Evolutionary conservation across 1,140 invertebrate genomes (phyloP).

Genomic region (Xylocopa sonorina): DNA sequence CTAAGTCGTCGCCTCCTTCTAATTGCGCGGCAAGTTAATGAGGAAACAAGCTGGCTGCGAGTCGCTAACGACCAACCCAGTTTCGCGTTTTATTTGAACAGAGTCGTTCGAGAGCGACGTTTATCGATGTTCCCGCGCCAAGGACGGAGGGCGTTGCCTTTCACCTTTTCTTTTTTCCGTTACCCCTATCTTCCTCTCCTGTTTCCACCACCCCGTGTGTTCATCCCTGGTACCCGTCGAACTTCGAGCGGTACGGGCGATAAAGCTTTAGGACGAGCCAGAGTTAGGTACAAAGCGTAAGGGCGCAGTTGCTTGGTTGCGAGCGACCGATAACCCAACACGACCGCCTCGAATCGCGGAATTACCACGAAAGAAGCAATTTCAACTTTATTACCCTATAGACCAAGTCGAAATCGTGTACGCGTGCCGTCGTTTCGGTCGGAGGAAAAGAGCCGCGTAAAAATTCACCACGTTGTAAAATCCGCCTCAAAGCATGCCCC

Average conservation of each 20-base stretch:
- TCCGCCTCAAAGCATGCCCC: background rate
- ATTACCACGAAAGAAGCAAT: background rate
- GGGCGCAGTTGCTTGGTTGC: constrained; percentile 26
- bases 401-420: background rate
- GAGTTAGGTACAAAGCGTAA: constrained; percentile 34
- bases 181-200: background rate
- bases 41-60: constrained; percentile 33
- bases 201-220: background rate
- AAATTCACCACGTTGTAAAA: background rate
- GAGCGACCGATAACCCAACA: constrained; percentile 23
- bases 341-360: background rate
- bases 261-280: constrained; percentile 33
- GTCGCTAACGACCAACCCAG: constrained; percentile 48
- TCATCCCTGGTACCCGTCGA: constrained; percentile 28
- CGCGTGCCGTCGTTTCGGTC: too few relatives aligned
- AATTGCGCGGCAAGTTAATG: constrained; percentile 36
- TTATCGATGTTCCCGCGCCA: constrained; percentile 59
- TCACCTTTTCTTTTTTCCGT: constrained; percentile 30
- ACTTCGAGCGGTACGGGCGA: constrained; percentile 27
- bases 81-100: constrained; percentile 62
- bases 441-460: background rate
- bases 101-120: constrained; percentile 54
- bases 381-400: background rate
- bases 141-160: constrained; percentile 61
- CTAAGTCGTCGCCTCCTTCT: constrained; percentile 6